A percentile compares a stretch with the other conserved stretches of the same genome.
Conservation (phyloP, 2,888 invertebrate species). For the Cephus runcator region DNA sequence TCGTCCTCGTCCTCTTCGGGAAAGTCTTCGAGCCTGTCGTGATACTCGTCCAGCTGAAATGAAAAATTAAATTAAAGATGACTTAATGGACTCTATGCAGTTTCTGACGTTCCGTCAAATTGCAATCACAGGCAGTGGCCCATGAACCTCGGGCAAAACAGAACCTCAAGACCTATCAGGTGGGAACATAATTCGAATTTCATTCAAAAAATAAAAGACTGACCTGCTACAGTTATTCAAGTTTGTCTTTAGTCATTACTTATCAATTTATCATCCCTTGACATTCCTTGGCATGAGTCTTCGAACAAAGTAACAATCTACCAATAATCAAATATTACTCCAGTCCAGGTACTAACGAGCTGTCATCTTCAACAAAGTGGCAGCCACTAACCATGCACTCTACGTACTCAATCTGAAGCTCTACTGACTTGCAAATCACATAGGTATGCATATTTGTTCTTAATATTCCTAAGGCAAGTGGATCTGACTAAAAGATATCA, state of each 20-base stretch:
- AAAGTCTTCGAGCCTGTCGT: conserved; percentile 65
- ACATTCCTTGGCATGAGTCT: neutral
- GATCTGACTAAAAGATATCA: neutral
- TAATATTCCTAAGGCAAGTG: neutral
- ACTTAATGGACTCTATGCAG: neutral
- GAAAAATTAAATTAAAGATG: conserved; percentile 2
- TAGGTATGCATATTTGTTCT: neutral
- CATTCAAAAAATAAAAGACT: neutral
- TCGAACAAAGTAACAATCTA: neutral
- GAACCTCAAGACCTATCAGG: neutral
- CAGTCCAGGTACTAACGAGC: neutral
- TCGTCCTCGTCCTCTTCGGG: conserved; percentile 68
- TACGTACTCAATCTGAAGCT: neutral
- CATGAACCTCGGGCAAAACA: neutral
- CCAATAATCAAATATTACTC: neutral
- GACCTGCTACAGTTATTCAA: neutral
- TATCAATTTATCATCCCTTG: neutral
- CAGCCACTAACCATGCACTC: neutral
- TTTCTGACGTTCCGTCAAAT: neutral
- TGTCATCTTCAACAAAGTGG: neutral
- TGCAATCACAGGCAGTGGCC: neutral
- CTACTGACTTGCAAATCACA: neutral
- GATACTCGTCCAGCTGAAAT: conserved; percentile 66
- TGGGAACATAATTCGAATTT: neutral
- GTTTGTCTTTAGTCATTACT: neutral